Base-by-base conservation (phyloP, 1,140 invertebrate species). In the Asbolus verrucosus region DNA sequence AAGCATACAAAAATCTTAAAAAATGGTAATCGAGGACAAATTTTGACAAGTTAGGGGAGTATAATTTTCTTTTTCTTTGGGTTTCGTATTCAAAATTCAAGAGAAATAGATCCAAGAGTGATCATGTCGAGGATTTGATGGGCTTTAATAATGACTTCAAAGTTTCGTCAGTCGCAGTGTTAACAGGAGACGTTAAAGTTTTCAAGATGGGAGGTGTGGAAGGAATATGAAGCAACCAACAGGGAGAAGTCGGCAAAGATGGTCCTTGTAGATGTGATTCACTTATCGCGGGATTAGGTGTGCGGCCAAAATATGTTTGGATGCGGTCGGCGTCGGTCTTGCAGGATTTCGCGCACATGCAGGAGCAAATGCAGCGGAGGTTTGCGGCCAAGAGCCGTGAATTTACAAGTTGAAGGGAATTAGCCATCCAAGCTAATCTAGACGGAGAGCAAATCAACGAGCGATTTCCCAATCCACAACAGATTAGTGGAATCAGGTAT, bases 401-500 rank as follows among this genome's bases (percentile, higher is more conserved):
- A 54, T 54, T 54, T 54, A 24, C 46, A 54, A 54, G 46, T 54
- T 27, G 8, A n/a, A 8, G 19, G 21, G 46, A 54, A 50, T 50
- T 50, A 50, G 1, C 43, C 4, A 14, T 5, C 16, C 18, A 13
- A 54, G 46, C 19, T 54, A 54, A 54, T 54, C 46, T 54, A 11
- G 46, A 13, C 46, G 46, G n/a, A 2, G 46, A 54, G 46, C 27
- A 54, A 54, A 54, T 54, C 46, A 54, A 54, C 46, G 46, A 54
- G 46, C 21, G 46, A 54, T 54, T 54, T 54, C 46, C 46, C 46
- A 54, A 54, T 54, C 46, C 46, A 21, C 46, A 54, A 54, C 46
- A 54, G 46, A 54, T 54, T 54, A 54, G 46, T 14, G 27, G 21
- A 54, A 54, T 54, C 46, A 54, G 46, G 46, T 54, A 54, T 54